These are phyloP conservation scores for Solenodon paradoxus DNA, from an alignment of 2,113 vertebrate species.

Conservation along the genomic window DNA sequence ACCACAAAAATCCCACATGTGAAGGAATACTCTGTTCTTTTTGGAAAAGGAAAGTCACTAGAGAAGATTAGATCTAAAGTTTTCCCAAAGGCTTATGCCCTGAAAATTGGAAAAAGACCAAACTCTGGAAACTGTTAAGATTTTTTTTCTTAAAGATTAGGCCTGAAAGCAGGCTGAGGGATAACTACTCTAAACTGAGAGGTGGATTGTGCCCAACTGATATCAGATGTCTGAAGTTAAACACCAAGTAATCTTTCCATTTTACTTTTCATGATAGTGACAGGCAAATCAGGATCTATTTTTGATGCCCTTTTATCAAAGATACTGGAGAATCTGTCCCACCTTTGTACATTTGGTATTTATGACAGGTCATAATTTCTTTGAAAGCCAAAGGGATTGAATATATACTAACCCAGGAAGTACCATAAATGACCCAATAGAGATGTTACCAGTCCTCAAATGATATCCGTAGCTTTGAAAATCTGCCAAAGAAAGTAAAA, in stretches of 20 bases:
- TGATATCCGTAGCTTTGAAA: slow-evolving; percentile 47
- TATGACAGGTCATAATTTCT: slow-evolving; percentile 68
- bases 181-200: slow-evolving; percentile 61
- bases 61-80: slow-evolving; percentile 69
- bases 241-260: slow-evolving; percentile 71
- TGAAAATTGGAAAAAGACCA: slow-evolving; percentile 74
- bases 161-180: slow-evolving; percentile 67
- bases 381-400: slow-evolving; percentile 52
- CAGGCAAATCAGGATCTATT: slow-evolving; percentile 75
- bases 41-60: slow-evolving; percentile 61
- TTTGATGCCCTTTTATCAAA: slow-evolving; percentile 64
- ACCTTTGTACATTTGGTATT: slow-evolving; percentile 65
- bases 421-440: slow-evolving; percentile 44
- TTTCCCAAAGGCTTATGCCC: slow-evolving; percentile 73
- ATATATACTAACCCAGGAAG: slow-evolving; percentile 40
- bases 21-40: slow-evolving; percentile 69
- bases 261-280: slow-evolving; percentile 70
- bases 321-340: slow-evolving; percentile 48
- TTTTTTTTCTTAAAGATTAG: slow-evolving; percentile 72
- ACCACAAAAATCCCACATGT: slow-evolving; percentile 70
- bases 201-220: slow-evolving; percentile 72
- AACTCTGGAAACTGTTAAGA: slow-evolving; percentile 73
- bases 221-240: slow-evolving; percentile 76
- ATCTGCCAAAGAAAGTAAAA: background rate
- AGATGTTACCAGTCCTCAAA: slow-evolving; percentile 46